Conservation (phyloP, 2,888 invertebrate genomes). For the Rhopalosiphum nymphaeae region DNA sequence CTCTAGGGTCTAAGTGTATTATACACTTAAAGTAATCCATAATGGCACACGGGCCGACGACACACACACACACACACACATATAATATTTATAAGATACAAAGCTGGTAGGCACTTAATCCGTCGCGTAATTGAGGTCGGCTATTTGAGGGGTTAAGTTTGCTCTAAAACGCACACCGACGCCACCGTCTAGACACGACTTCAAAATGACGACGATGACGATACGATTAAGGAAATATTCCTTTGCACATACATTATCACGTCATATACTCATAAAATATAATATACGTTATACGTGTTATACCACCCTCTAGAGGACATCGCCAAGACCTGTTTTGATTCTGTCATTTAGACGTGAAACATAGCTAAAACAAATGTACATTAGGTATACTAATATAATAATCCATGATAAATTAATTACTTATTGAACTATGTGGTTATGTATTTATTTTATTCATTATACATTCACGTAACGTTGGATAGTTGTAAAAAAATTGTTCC, state of each 20-base stretch:
- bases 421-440: too few relatives aligned
- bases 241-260: neutral
- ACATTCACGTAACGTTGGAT: too few relatives aligned
- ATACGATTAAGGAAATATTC: neutral
- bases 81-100: neutral
- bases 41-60: neutral
- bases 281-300: neutral
- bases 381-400: too few relatives aligned
- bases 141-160: neutral
- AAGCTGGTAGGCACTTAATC: neutral
- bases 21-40: neutral
- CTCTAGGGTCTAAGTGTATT: neutral
- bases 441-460: too few relatives aligned
- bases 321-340: neutral
- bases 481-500: too few relatives aligned
- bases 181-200: neutral
- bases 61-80: neutral
- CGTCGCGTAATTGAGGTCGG: conserved; percentile 2
- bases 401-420: too few relatives aligned
- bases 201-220: neutral
- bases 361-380: too few relatives aligned
- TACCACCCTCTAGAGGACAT: neutral
- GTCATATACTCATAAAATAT: neutral
- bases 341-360: neutral
- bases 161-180: neutral